Conservation (phyloP, 2,797 vertebrate species). For the Synanceia verrucosa region DNA sequence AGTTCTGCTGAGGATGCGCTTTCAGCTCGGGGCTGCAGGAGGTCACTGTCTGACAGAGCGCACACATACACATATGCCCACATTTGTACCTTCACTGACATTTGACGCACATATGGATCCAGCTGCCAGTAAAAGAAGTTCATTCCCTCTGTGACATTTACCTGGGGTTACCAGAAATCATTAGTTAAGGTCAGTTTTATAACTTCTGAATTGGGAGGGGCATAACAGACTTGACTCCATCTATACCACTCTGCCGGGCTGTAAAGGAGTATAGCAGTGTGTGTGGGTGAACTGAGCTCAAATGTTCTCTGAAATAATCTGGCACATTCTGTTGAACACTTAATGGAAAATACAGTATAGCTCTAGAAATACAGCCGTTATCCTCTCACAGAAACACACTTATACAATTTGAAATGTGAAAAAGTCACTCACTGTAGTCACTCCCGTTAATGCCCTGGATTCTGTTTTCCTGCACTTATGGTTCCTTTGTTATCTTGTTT, state of each 20-base stretch:
- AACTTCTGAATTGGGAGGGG: constrained; percentile 30
- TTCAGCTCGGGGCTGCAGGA: constrained; percentile 68
- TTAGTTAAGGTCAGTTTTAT: constrained; percentile 67
- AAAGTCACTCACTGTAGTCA: constrained; percentile 20
- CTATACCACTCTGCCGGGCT: background rate
- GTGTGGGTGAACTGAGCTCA: constrained; percentile 15
- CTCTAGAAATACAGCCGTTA: constrained; percentile 11
- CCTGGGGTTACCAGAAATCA: constrained; percentile 61
- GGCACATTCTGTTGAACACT: constrained; percentile 23
- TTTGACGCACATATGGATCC: constrained; percentile 67
- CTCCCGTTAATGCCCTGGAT: constrained; percentile 19
- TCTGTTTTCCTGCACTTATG: constrained; percentile 38
- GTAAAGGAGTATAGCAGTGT: constrained; percentile 6
- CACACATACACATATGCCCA: constrained; percentile 7
- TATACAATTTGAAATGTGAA: constrained; percentile 32
- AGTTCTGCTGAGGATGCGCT: constrained; percentile 76
- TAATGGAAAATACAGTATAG: background rate
- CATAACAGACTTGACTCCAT: constrained; percentile 25
- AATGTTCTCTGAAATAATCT: constrained; percentile 26
- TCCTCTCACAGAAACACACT: constrained; percentile 14
- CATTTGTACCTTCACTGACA: constrained; percentile 56
- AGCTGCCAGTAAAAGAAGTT: constrained; percentile 51
- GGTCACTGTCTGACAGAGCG: constrained; percentile 69
- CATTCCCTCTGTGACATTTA: constrained; percentile 68
- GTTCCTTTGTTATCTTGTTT: constrained; percentile 49